Percentiles rank a stretch among this genome's conserved stretches.
Evolutionary conservation across 2,113 vertebrate genomes (phyloP).

Genomic region (Corythornis madagascariensis): DNA sequence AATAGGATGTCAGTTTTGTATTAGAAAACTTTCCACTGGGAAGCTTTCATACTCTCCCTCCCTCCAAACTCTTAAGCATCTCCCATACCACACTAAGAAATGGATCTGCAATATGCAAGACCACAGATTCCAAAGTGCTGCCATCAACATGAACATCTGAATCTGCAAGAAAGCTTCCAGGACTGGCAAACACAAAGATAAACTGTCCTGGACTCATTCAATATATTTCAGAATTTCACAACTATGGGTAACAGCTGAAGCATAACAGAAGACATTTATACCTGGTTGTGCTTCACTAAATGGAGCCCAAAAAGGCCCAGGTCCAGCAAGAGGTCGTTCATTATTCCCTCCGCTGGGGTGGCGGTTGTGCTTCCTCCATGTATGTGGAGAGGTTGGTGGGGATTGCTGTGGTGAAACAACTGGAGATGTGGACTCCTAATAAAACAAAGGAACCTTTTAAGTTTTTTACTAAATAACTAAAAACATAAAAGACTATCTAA

Average conservation of each 20-base stretch:
- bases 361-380: conserved; percentile 95
- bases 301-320: conserved; percentile 89
- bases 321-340: conserved; percentile 82
- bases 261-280: conserved; percentile 66
- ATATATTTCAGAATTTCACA: not conserved
- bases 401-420: conserved; percentile 97
- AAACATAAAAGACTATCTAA: conserved; percentile 16
- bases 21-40: not conserved
- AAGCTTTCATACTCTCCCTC: not conserved
- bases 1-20: not conserved
- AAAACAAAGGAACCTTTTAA: conserved; percentile 60
- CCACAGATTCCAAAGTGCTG: not conserved
- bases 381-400: conserved; percentile 90
- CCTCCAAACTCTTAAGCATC: not conserved
- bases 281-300: conserved; percentile 92
- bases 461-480: conserved; percentile 8
- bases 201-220: not conserved
- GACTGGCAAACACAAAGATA: not conserved
- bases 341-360: conserved; percentile 91
- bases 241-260: conserved; percentile 14
- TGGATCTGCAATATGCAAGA: not conserved
- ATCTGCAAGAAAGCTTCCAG: not conserved
- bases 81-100: not conserved
- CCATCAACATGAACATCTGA: not conserved
- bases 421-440: conserved; percentile 92